Conservation (phyloP, 2,113 vertebrate species). For the Megalops atlanticus region DNA sequence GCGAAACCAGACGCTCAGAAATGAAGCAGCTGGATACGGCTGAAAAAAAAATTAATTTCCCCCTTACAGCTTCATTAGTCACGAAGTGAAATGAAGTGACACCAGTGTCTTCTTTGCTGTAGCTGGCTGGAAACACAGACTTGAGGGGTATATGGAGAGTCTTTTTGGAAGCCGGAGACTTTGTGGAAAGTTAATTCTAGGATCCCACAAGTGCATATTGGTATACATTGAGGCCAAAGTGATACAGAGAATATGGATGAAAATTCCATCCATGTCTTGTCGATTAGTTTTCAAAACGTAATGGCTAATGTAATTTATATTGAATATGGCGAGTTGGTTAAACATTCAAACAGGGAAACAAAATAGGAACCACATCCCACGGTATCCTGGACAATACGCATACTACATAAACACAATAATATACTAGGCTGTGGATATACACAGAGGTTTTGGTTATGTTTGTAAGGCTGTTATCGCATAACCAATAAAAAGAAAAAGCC, state of each 20-base stretch:
- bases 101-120: constrained; percentile 10
- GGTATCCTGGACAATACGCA: too few species aligned
- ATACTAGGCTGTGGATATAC: too few species aligned
- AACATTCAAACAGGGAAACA: background rate
- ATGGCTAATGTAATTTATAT: background rate
- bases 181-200: background rate
- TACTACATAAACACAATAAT: too few species aligned
- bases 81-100: constrained; percentile 17
- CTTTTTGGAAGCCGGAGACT: background rate
- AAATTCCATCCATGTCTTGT: background rate
- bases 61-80: constrained; percentile 2
- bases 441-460: background rate
- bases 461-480: background rate
- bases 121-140: background rate
- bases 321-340: background rate
- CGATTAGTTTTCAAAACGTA: background rate
- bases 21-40: constrained; percentile 24
- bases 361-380: too few species aligned
- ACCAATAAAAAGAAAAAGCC: background rate
- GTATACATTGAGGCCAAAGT: too few species aligned
- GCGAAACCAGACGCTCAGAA: constrained; percentile 12
- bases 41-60: constrained; percentile 4
- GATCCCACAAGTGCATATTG: too few species aligned
- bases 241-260: background rate
- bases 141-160: background rate